Conservation (phyloP, 2,888 invertebrate species). For the Taenaris catops region DNA sequence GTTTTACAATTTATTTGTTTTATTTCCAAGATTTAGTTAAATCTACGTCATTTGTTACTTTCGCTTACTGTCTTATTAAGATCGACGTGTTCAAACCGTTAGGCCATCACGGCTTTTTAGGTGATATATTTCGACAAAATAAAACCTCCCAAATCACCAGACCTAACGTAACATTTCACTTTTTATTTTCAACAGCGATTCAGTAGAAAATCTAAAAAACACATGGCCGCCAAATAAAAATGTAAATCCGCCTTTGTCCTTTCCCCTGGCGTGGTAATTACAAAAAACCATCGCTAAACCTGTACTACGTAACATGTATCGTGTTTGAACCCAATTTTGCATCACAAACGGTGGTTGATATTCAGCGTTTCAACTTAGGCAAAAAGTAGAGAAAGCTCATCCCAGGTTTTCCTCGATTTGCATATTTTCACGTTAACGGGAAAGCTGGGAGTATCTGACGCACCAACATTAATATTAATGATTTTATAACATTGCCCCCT, state of each 20-base stretch:
- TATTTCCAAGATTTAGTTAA: too few relatives aligned
- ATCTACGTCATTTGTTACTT: too few relatives aligned
- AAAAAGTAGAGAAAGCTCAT: slow-evolving; percentile 27
- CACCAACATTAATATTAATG: slow-evolving; percentile 58
- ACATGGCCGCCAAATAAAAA: slow-evolving; percentile 45
- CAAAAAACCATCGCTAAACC: slow-evolving; percentile 30
- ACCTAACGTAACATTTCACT: not conserved
- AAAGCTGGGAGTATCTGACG: slow-evolving; percentile 25
- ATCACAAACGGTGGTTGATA: slow-evolving; percentile 56
- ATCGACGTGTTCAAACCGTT: too few relatives aligned
- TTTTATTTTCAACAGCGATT: slow-evolving; percentile 9
- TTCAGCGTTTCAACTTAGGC: slow-evolving; percentile 42
- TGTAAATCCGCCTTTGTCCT: slow-evolving; percentile 60
- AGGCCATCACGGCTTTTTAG: too few relatives aligned
- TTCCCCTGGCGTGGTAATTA: slow-evolving; percentile 41
- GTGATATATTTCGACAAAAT: too few relatives aligned
- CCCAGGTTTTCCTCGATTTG: slow-evolving; percentile 41
- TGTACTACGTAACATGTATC: slow-evolving; percentile 12
- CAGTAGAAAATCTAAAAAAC: slow-evolving; percentile 12
- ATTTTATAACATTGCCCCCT: slow-evolving; percentile 49
- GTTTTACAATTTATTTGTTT: too few relatives aligned
- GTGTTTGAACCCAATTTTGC: slow-evolving; percentile 49
- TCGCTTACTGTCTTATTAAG: too few relatives aligned
- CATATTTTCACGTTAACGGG: slow-evolving; percentile 55
- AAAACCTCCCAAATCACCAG: too few relatives aligned